phyloP scores from a whole-genome alignment of 2,888 invertebrate genomes.

The Dyspetes luteomarginatus region DNA sequence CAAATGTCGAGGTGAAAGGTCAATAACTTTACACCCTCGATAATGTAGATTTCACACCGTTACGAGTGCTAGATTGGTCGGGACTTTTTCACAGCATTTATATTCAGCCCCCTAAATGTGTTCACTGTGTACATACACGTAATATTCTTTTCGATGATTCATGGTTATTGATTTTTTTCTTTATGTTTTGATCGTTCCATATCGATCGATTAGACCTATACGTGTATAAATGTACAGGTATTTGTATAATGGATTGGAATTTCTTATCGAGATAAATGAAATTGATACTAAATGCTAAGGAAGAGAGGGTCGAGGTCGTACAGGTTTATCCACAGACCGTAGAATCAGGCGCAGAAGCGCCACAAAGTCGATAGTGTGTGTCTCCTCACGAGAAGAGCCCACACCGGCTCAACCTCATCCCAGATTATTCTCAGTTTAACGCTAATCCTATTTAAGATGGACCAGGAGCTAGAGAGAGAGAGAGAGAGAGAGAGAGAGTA shows the following conservation, averaged over 20 bases:
- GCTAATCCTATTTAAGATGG: conserved; percentile 79
- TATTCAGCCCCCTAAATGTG: too few relatives aligned
- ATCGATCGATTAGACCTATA: not conserved
- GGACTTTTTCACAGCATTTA: too few relatives aligned
- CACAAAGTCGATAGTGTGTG: conserved; percentile 64
- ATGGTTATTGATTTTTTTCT: too few relatives aligned
- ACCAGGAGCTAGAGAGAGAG: conserved; percentile 37
- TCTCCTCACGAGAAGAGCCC: conserved; percentile 35
- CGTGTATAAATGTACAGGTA: not conserved
- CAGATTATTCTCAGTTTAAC: conserved; percentile 77
- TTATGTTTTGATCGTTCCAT: too few relatives aligned
- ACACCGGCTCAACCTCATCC: conserved; percentile 55
- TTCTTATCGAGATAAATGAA: conserved; percentile 55
- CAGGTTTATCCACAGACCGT: conserved; percentile 50
- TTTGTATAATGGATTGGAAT: not conserved
- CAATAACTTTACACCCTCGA: too few relatives aligned
- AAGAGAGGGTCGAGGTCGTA: conserved; percentile 35
- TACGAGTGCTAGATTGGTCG: too few relatives aligned
- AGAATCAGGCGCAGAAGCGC: conserved; percentile 52
- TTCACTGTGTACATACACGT: too few relatives aligned
- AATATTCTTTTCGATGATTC: too few relatives aligned
- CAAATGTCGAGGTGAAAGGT: too few relatives aligned
- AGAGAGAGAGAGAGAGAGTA: conserved; percentile 48
- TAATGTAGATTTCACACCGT: too few relatives aligned
- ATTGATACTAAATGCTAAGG: conserved; percentile 57